These are phyloP conservation scores for Haemorhous mexicanus DNA, from an alignment of 2,113 vertebrate genomes.

Conservation along the genomic window DNA sequence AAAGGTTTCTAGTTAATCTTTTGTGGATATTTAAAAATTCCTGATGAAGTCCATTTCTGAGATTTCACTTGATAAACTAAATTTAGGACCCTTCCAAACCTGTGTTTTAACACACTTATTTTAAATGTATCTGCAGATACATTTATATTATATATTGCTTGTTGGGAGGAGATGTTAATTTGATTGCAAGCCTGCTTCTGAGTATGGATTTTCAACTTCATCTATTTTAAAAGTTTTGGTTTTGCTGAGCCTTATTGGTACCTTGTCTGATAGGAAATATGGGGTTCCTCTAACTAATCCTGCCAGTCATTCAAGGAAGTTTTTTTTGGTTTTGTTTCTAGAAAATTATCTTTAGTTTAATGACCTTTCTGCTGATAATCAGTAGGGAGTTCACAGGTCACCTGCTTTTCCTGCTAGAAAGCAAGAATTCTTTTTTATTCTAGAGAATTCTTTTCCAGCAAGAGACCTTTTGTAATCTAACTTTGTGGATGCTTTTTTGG, in stretches of 20 bases:
- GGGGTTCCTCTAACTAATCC: background rate
- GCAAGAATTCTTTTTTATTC: background rate
- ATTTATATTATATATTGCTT: background rate
- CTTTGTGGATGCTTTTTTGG: background rate
- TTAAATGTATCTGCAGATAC: background rate
- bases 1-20: background rate
- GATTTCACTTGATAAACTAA: background rate
- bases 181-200: background rate
- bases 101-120: background rate
- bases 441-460: background rate
- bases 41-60: background rate
- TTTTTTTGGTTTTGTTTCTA: background rate
- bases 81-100: background rate
- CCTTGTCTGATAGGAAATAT: background rate
- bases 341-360: background rate
- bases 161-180: background rate
- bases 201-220: background rate
- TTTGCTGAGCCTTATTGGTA: background rate
- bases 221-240: background rate
- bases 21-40: background rate
- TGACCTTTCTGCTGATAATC: background rate
- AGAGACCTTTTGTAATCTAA: background rate
- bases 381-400: background rate
- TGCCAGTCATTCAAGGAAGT: background rate
- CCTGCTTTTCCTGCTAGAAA: background rate